Evolutionary conservation across 2,797 vertebrate species (phyloP).

Genomic region (Sorex maritimensis): DNA sequence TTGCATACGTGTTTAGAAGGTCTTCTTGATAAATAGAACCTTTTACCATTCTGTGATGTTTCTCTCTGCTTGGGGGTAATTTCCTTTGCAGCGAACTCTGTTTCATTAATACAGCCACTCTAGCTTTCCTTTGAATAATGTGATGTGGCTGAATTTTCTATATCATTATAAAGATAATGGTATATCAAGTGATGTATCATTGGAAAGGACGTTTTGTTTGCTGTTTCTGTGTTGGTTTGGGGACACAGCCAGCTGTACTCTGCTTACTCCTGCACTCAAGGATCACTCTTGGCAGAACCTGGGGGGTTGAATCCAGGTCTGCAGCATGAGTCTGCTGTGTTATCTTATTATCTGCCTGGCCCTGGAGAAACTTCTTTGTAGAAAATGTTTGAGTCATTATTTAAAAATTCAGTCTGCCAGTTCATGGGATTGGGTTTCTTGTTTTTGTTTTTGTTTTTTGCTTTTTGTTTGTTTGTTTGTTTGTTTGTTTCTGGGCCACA

Average conservation of each 20-base stretch:
- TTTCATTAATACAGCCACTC: not conserved
- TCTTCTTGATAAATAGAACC: not conserved
- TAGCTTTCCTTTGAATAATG: constrained; percentile 24
- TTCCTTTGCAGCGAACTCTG: constrained; percentile 1
- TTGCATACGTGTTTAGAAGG: not conserved
- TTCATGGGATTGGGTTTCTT: not conserved
- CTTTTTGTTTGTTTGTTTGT: no score
- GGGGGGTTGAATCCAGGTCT: no score
- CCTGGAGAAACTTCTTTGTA: no score
- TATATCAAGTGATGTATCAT: not conserved
- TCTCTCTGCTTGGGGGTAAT: not conserved
- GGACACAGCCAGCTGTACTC: no score
- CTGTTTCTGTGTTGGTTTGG: no score
- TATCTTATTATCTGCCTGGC: no score
- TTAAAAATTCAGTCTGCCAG: no score
- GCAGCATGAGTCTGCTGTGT: no score
- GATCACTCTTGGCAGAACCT: no score
- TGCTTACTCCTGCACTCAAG: no score
- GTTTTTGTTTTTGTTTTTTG: not conserved
- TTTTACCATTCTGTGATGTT: not conserved
- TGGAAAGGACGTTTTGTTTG: not conserved
- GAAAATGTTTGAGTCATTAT: no score
- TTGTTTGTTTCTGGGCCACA: no score
- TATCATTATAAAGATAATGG: not conserved
- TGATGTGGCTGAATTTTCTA: not conserved